A percentile compares a stretch with the other conserved stretches of the same genome.
Conservation (phyloP, 1,140 invertebrate genomes). For the Oreohelix idahoensis region DNA sequence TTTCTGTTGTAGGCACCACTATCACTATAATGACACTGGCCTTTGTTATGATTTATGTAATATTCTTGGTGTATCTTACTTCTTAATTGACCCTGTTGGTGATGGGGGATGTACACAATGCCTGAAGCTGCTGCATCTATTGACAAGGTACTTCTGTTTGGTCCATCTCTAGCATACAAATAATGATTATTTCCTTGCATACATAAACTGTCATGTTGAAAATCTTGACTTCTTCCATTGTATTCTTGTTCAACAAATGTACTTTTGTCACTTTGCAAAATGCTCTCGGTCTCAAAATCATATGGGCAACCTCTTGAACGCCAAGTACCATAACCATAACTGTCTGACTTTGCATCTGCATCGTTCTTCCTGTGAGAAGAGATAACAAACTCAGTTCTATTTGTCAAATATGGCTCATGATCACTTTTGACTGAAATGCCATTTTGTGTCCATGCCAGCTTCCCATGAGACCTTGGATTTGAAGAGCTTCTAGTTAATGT, state of each 20-base stretch:
- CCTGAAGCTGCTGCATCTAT: neutral
- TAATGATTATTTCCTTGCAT: neutral
- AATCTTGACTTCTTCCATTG: neutral
- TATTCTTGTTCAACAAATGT: neutral
- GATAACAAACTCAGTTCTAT: neutral
- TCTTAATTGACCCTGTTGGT: neutral
- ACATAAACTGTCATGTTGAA: neutral
- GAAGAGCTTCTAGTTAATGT: neutral
- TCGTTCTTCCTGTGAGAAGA: neutral
- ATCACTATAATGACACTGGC: neutral
- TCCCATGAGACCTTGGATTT: neutral
- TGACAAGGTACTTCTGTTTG: neutral
- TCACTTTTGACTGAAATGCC: neutral
- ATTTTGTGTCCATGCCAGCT: neutral
- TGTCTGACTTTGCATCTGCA: neutral
- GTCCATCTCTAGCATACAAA: neutral
- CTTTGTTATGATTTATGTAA: too few relatives aligned
- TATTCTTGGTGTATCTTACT: too few relatives aligned
- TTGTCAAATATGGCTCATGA: neutral
- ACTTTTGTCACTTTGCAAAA: neutral
- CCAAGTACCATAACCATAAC: constrained; percentile 13
- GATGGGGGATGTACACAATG: neutral
- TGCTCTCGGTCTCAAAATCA: neutral
- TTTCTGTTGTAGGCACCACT: too few relatives aligned
- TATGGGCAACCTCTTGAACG: neutral